Evolutionary conservation across 2,113 vertebrate species (phyloP).

Genomic region (Pelecanoides urinatrix): DNA sequence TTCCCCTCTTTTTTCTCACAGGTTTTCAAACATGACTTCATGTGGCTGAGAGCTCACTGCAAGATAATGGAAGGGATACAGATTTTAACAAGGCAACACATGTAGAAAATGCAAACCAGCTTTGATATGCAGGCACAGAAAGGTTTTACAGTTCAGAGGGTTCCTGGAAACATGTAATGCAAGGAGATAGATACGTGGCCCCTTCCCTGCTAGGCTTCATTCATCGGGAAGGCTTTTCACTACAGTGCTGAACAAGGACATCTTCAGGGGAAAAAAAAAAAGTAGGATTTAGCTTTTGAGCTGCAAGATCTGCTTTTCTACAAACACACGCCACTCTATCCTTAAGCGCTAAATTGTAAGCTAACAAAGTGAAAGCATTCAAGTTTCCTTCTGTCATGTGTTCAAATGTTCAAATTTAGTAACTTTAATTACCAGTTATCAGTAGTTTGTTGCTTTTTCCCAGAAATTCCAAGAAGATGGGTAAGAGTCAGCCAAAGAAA

Average conservation of each 20-base stretch:
- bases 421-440: not conserved
- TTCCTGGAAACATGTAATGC: not conserved
- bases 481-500: not conserved
- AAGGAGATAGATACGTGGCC: not conserved
- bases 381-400: not conserved
- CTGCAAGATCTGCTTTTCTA: not conserved
- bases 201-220: not conserved
- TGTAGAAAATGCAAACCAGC: not conserved
- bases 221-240: not conserved
- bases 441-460: not conserved
- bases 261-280: not conserved
- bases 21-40: not conserved
- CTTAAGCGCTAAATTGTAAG: not conserved
- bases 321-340: not conserved
- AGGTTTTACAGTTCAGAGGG: not conserved
- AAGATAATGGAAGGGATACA: not conserved
- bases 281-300: not conserved
- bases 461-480: not conserved
- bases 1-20: rapidly evolving
- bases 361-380: not conserved
- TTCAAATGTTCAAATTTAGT: not conserved
- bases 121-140: not conserved
- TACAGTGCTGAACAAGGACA: not conserved
- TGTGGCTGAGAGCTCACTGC: not conserved
- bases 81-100: not conserved